Base-by-base conservation (phyloP, 2,113 vertebrate genomes). In the Brachyhypopomus gauderio region DNA sequence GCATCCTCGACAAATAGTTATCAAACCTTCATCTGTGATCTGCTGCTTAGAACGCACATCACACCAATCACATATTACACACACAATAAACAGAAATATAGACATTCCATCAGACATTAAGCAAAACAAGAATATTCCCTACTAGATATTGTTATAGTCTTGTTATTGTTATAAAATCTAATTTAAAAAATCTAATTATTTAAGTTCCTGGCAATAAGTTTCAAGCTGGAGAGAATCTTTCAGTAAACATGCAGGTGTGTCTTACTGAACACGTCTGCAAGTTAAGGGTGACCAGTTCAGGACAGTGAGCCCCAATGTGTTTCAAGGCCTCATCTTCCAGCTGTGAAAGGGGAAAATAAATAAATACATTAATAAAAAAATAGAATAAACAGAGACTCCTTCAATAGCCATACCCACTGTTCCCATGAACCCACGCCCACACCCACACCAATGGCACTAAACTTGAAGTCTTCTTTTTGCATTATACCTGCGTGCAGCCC, bases 21-120 rank as follows among this genome's bases (percentile, higher is more conserved):
- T 98, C 87, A 99, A 95, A 74, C 98, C 98, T 16, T 99, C 97
- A 25, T 99, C 98, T 88, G 98, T 99, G 92, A 99, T 97, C 94
- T 98, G 98, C 98, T 99, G 92, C 91, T 93, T 86, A 80, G 45
- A 11, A 76, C 22, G 64, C 72, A 11, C 17, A 80, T 82, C 60
- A 74, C n/a, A 38, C 36, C 60, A 3, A 63, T 8, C 19, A 69
- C 45, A 52, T 16, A 70, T 14, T 34, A 78, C 20, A 71, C 78
- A 17, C 19, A 78, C 17, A 81, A 81, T 20, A 84, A 23, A 69
- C 19, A 48, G 27, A 60, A 3, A 48, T 23, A 70, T 17, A 82
- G 23, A 30, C 45, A 34, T 14, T 5, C 27, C 73, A 52, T 52
- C 36, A 56, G 8, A 77, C n/a, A n/a, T 7, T 48, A 3, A 41